These are phyloP conservation scores for Strigamia maritima DNA, from an alignment of 2,888 invertebrate species.

Conservation along the genomic window DNA sequence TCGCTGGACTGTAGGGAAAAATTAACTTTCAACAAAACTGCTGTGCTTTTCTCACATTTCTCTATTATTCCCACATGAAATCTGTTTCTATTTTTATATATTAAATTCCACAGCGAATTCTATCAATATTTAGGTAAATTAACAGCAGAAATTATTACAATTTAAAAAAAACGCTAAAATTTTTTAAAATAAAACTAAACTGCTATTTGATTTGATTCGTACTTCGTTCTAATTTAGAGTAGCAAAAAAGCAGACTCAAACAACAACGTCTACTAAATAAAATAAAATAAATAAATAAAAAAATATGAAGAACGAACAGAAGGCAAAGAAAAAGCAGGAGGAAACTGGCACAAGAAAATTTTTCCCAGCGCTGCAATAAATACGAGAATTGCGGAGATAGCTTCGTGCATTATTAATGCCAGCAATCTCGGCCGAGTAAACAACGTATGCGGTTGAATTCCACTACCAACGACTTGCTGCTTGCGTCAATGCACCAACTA, in stretches of 20 bases:
- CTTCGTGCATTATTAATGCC: constrained; percentile 35
- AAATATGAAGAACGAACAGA: constrained; percentile 6
- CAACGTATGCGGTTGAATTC: constrained; percentile 31
- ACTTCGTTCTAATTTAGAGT: not conserved
- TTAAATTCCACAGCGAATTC: not conserved
- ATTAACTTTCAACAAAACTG: constrained; percentile 1
- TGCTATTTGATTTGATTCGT: too few relatives aligned
- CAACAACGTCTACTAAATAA: not conserved
- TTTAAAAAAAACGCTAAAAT: too few relatives aligned
- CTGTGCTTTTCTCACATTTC: not conserved
- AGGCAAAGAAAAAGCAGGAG: not conserved
- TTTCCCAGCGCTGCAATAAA: constrained; percentile 34
- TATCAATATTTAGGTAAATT: not conserved
- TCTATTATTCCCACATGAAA: not conserved
- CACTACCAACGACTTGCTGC: constrained; percentile 27
- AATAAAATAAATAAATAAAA: constrained; percentile 11
- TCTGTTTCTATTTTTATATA: not conserved
- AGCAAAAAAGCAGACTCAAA: not conserved
- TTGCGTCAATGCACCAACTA: constrained; percentile 29
- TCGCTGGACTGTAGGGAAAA: not conserved
- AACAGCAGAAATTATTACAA: too few relatives aligned
- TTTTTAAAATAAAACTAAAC: too few relatives aligned
- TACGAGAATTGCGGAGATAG: constrained; percentile 33
- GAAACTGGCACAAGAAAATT: constrained; percentile 24
- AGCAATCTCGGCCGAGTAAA: constrained; percentile 36